These are phyloP conservation scores for Saccostrea glomerata DNA, from an alignment of 1,140 invertebrate genomes.

Conservation along the genomic window DNA sequence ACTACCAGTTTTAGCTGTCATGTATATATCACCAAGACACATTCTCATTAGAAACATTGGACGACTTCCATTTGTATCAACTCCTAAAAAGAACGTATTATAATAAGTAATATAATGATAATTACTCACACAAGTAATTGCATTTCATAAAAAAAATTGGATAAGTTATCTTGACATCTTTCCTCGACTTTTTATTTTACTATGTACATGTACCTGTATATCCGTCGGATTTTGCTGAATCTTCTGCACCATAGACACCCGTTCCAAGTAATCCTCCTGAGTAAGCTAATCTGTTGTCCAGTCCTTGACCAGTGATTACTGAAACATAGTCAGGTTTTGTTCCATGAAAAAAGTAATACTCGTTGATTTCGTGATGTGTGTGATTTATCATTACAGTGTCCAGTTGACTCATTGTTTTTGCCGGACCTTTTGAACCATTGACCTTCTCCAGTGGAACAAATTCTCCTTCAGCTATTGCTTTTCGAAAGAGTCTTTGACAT, in stretches of 20 bases:
- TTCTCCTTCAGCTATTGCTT: slow-evolving; percentile 47
- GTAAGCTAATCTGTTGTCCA: slow-evolving; percentile 57
- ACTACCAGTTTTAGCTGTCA: not conserved
- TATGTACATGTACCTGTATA: slow-evolving; percentile 64
- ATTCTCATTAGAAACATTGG: slow-evolving; percentile 54
- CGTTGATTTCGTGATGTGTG: slow-evolving; percentile 60
- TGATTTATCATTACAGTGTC: slow-evolving; percentile 12
- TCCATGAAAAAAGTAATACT: slow-evolving; percentile 65
- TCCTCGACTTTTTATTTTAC: not conserved
- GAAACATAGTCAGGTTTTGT: slow-evolving; percentile 58
- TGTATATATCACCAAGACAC: slow-evolving; percentile 49
- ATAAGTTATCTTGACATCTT: too few relatives aligned
- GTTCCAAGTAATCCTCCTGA: slow-evolving; percentile 49
- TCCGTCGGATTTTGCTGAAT: slow-evolving; percentile 62
- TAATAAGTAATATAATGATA: too few relatives aligned
- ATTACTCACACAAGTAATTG: too few relatives aligned
- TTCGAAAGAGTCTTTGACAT: slow-evolving; percentile 55
- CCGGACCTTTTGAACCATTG: slow-evolving; percentile 19
- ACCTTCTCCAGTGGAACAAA: slow-evolving; percentile 30
- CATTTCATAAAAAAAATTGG: too few relatives aligned
- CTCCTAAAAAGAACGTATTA: not conserved
- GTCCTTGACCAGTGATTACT: slow-evolving; percentile 55
- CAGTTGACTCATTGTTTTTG: slow-evolving; percentile 30
- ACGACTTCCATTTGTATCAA: not conserved
- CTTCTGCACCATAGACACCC: slow-evolving; percentile 65